These are phyloP conservation scores for Cephus nigrinus DNA, from an alignment of 2,888 invertebrate genomes.

Conservation along the genomic window DNA sequence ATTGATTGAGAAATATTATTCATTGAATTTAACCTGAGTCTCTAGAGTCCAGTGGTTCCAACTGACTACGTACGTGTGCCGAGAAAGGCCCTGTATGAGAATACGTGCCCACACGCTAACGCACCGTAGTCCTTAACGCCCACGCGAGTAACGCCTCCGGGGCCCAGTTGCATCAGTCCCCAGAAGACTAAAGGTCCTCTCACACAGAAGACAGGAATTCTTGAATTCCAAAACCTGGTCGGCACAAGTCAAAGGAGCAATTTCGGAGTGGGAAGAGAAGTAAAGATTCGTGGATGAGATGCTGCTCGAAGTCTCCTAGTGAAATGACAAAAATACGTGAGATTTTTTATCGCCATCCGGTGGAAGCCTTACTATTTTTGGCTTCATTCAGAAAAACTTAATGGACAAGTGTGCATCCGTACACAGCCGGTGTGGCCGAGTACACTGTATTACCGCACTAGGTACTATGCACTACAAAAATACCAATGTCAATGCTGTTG, in stretches of 20 bases:
- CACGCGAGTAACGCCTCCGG: constrained; percentile 40
- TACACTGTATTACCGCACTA: not conserved
- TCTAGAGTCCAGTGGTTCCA: too few relatives aligned
- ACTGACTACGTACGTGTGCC: too few relatives aligned
- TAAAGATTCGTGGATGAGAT: too few relatives aligned
- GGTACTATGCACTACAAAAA: not conserved
- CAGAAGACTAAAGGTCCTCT: constrained; percentile 43
- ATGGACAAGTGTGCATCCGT: constrained; percentile 13
- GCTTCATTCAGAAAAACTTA: constrained; percentile 17
- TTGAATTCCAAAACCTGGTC: too few relatives aligned
- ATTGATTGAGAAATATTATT: too few relatives aligned
- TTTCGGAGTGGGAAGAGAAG: too few relatives aligned
- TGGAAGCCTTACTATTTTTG: constrained; percentile 9
- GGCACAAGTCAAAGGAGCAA: too few relatives aligned
- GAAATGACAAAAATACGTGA: constrained; percentile 43
- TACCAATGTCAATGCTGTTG: too few relatives aligned
- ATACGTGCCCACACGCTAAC: constrained; percentile 20
- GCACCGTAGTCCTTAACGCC: constrained; percentile 28
- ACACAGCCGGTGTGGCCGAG: not conserved
- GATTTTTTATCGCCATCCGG: constrained; percentile 37
- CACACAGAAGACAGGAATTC: constrained; percentile 20
- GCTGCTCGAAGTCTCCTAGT: not conserved
- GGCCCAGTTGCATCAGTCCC: constrained; percentile 40
- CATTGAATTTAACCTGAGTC: too few relatives aligned
- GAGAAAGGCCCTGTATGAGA: constrained; percentile 6